A percentile compares a stretch with the other conserved stretches of the same genome.
Evolutionary conservation across 2,888 invertebrate genomes (phyloP).

Genomic region (Noctua pronuba): DNA sequence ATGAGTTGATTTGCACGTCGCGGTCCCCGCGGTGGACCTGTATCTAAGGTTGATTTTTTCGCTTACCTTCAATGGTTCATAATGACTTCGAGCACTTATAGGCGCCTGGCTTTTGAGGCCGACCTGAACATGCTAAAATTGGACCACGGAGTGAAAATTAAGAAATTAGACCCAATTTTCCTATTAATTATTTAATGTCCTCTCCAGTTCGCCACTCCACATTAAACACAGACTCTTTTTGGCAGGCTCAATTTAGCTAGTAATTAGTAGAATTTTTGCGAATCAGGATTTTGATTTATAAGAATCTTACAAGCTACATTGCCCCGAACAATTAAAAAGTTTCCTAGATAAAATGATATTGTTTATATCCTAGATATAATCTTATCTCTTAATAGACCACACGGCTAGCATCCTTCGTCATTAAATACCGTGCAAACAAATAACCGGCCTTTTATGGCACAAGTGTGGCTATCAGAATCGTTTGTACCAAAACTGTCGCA

Average conservation of each 20-base stretch:
- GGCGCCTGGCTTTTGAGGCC: too few species aligned
- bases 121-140: too few species aligned
- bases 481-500: constrained; percentile 63
- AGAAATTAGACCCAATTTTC: too few species aligned
- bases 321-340: not conserved
- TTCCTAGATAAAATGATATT: not conserved
- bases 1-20: too few species aligned
- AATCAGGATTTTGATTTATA: not conserved
- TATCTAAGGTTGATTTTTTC: too few species aligned
- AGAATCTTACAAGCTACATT: not conserved
- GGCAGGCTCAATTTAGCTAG: not conserved
- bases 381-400: constrained; percentile 37
- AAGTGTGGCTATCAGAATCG: constrained; percentile 35
- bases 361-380: too few species aligned
- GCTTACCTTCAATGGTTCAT: not conserved
- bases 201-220: too few species aligned
- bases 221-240: not conserved
- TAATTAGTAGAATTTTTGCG: too few species aligned
- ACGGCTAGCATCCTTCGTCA: constrained; percentile 20
- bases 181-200: too few species aligned
- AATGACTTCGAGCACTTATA: not conserved
- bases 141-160: too few species aligned
- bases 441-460: constrained; percentile 40
- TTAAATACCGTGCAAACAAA: constrained; percentile 44
- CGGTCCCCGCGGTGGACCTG: not conserved